Conservation (phyloP, 1,140 invertebrate species). For the Subanguina moxae region DNA sequence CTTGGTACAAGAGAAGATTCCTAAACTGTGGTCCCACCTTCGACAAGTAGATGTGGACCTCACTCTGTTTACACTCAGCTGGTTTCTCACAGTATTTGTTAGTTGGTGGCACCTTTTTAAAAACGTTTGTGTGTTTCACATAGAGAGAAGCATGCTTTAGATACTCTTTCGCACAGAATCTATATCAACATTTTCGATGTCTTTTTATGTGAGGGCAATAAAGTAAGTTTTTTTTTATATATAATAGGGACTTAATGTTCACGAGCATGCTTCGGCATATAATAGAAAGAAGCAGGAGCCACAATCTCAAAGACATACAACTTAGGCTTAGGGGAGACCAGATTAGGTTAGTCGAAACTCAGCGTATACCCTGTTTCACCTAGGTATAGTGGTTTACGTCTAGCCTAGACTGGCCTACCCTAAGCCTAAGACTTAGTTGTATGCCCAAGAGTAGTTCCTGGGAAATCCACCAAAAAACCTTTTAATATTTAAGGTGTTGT, state of each 20-base stretch:
- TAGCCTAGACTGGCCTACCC: too few relatives aligned
- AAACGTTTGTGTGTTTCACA: neutral
- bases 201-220: slow-evolving; percentile 66
- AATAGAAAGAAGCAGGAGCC: too few relatives aligned
- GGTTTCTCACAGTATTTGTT: slow-evolving; percentile 67
- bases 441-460: too few relatives aligned
- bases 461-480: too few relatives aligned
- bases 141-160: slow-evolving; percentile 33
- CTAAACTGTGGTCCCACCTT: slow-evolving; percentile 62
- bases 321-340: too few relatives aligned
- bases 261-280: too few relatives aligned
- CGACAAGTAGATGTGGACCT: slow-evolving; percentile 63
- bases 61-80: slow-evolving; percentile 65
- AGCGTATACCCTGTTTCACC: too few relatives aligned
- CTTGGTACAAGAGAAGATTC: slow-evolving; percentile 65
- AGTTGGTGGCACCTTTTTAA: neutral
- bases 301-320: too few relatives aligned
- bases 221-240: slow-evolving; percentile 59
- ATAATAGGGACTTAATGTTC: too few relatives aligned
- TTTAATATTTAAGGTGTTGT: slow-evolving; percentile 54
- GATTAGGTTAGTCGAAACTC: too few relatives aligned
- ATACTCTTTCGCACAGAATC: slow-evolving; percentile 63
- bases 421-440: too few relatives aligned
- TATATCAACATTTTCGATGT: slow-evolving; percentile 66
- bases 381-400: too few relatives aligned